Base-by-base conservation (phyloP, 2,797 vertebrate species). In the Sebastes dallii region DNA sequence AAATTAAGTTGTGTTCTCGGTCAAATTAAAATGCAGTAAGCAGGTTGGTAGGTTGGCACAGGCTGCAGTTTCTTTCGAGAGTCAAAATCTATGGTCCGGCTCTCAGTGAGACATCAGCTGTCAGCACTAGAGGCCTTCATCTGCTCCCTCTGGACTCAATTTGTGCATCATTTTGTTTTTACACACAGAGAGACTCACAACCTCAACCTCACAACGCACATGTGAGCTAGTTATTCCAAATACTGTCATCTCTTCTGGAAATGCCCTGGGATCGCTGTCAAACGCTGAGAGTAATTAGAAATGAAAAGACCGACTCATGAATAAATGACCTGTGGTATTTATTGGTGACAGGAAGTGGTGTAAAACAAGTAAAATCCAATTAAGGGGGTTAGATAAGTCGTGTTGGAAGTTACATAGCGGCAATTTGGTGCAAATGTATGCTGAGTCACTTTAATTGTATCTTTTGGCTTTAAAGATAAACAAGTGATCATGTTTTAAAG, bases 141-240 rank as follows among this genome's bases (percentile, higher is more conserved):
- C 78, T 76, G 78, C 72, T 89, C 85, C 73, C 86, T 42, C 46
- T 70, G 79, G 77, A 76, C 66, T 77, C 74, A 62, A 75, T 86
- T 71, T 82, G 80, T 65, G 62, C 77, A 72, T 71, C 29, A 60
- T 70, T 72, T 83, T 73, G 65, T 81, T 83, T 77, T 55, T 8
- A 58, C 65, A 61, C 52, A 77, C 46, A 52, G 5, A 52, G 5
- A 29, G 8, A 62, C 46, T 50, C 24, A 59, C 34, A 30, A 13
- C 18, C 65, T 54, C 36, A 50, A 68, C 54, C 67, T 65, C 36
- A 27, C 36, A 80, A 59, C 2, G 68, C 27, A 30, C 64, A 56
- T 50, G 59, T 13, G 39, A 42, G 34, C 61, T 20, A 16, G 24
- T 81, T 81, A 60, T 68, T 54, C 54, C 65, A 62, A 54, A 62